A percentile compares a stretch with the other conserved stretches of the same genome.
phyloP scores from a whole-genome alignment of 2,888 invertebrate genomes.

The Xestia c-nigrum region DNA sequence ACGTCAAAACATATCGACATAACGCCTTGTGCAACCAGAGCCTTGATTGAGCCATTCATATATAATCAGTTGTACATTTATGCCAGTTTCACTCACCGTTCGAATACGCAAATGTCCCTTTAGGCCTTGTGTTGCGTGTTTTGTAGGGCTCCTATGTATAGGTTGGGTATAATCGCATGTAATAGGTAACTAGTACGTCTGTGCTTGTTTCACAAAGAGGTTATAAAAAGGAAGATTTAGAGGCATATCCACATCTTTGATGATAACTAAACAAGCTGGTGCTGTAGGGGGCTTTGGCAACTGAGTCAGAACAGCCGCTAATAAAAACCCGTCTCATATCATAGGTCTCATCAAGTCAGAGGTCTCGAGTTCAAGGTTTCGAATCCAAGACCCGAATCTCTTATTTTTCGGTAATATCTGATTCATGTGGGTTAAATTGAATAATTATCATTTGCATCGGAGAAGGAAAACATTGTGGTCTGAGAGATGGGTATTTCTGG shows the following conservation, averaged over 20 bases:
- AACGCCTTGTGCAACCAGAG: slow-evolving; percentile 81
- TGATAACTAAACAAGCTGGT: not conserved
- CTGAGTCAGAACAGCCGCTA: too few species aligned
- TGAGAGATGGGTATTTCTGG: too few species aligned
- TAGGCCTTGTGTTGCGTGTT: slow-evolving; percentile 68
- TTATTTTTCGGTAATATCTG: too few species aligned
- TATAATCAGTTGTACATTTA: slow-evolving; percentile 81
- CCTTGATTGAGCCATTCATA: slow-evolving; percentile 86
- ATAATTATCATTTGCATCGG: too few species aligned
- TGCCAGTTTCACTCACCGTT: slow-evolving; percentile 79
- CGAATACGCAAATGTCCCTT: slow-evolving; percentile 74
- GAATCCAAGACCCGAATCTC: too few species aligned
- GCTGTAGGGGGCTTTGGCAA: too few species aligned
- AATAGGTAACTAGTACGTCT: not conserved
- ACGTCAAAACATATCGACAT: slow-evolving; percentile 88
- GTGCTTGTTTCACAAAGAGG: not conserved
- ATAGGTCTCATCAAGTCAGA: too few species aligned
- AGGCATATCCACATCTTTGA: not conserved
- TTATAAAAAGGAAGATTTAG: not conserved
- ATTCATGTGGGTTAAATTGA: too few species aligned
- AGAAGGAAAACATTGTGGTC: too few species aligned
- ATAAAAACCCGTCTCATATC: too few species aligned
- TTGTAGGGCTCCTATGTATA: not conserved
- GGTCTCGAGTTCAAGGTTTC: too few species aligned
- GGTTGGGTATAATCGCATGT: not conserved